phyloP scores from a whole-genome alignment of 2,113 vertebrate genomes.

The Labeo rohita region DNA sequence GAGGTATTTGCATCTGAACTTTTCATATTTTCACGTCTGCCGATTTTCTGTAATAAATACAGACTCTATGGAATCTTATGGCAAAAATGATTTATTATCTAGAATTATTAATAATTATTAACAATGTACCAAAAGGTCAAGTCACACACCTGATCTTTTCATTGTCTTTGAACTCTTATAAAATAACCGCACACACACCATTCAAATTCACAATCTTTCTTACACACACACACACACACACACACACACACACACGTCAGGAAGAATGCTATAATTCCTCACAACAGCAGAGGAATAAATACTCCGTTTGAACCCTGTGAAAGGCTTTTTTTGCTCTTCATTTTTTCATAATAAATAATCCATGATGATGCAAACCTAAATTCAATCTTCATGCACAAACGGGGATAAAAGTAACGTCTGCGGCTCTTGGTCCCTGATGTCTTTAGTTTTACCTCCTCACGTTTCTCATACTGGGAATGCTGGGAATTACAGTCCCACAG shows the following conservation, averaged over 20 bases:
- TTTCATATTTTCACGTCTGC: not conserved
- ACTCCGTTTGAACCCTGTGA: conserved; percentile 3
- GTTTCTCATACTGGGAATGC: not conserved
- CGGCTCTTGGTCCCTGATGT: conserved; percentile 85
- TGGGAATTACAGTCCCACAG: conserved; percentile 69
- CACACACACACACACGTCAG: conserved; percentile 21
- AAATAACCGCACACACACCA: conserved; percentile 51
- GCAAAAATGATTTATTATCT: conserved; percentile 63
- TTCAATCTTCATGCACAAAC: conserved; percentile 35
- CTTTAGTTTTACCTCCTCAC: conserved; percentile 62
- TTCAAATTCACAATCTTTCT: not conserved
- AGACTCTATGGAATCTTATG: conserved; percentile 5
- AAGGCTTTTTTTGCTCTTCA: conserved; percentile 15
- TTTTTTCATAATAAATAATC: conserved; percentile 53
- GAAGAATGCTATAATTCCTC: conserved; percentile 46
- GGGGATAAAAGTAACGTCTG: conserved; percentile 31
- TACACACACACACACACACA: conserved; percentile 38
- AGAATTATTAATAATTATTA: conserved; percentile 63
- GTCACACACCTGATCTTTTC: conserved; percentile 50
- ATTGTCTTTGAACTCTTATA: conserved; percentile 58
- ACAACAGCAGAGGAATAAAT: conserved; percentile 42
- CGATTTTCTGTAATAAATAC: not conserved
- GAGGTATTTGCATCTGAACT: too few relatives aligned
- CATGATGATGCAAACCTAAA: conserved; percentile 3
- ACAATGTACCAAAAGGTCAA: conserved; percentile 63